Conservation (phyloP, 2,797 vertebrate genomes). For the Hoplostethus mediterraneus region DNA sequence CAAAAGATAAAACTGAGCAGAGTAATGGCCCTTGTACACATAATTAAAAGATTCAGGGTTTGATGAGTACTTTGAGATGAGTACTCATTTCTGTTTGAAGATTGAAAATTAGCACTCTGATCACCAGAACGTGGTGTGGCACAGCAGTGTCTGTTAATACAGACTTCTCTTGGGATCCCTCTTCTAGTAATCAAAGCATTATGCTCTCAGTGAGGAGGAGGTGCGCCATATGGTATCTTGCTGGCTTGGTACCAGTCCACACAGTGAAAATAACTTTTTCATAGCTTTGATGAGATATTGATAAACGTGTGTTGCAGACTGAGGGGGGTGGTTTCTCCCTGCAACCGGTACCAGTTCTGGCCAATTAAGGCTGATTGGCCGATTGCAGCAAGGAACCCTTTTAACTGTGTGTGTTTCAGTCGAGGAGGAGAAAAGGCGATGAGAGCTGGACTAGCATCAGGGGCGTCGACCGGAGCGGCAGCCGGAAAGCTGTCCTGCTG, state of each 20-base stretch:
- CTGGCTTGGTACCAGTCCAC: no score
- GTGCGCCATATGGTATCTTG: constrained; percentile 27
- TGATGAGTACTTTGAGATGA: neutral
- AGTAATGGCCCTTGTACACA: neutral
- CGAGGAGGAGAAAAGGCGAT: no score
- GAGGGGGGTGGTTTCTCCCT: no score
- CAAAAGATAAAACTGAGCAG: neutral
- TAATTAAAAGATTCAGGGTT: neutral
- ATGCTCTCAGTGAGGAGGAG: constrained; percentile 8
- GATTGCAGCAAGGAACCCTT: no score
- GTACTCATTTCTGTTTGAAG: neutral
- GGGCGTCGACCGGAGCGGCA: no score
- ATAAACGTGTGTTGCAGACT: constrained; percentile 15
- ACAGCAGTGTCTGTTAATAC: no score
- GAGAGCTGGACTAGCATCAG: no score
- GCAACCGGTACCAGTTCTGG: no score
- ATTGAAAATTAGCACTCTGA: neutral
- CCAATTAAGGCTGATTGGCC: no score
- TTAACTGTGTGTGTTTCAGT: no score
- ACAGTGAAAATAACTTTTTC: no score
- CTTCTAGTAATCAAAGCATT: neutral
- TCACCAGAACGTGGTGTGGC: neutral
- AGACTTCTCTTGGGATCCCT: neutral
- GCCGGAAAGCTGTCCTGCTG: no score
- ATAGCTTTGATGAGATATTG: neutral